Evolutionary conservation across 2,888 invertebrate genomes (phyloP), one percentile per base, ranked within the genome.

Genomic region (Elmis aenea): DNA sequence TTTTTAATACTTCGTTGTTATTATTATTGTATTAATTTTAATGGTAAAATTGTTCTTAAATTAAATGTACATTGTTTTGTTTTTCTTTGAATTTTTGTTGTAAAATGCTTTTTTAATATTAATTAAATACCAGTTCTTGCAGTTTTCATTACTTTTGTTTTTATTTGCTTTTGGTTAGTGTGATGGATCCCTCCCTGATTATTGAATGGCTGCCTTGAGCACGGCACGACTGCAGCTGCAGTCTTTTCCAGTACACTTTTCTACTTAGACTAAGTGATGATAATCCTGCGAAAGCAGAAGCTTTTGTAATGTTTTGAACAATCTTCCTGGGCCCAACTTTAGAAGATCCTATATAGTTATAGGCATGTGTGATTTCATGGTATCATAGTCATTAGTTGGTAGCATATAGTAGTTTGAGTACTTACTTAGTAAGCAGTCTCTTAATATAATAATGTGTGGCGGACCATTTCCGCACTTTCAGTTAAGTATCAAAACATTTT

Each of bases 61-160:
- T 78, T 78, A 77, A 66, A 77, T 79, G 78, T 79, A 79, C 77
- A 78, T 79, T 79, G 79, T 79, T 80, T 79, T 79, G 77, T 78
- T 79, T 79, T 77, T 75, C 74, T 75, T 78, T 77, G 76, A 76
- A 76, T 76, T 79, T 79, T 79, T 79, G 79, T 79, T 79, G 77
- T 77, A 79, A 74, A 38, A 77, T 78, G 77, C 78, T 79, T 79
- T 76, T 68, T 69, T 71, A 77, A 77, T n/a, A n/a, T 77, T 77
- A 70, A 79, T 79, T n/a, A n/a, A 79, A 79, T 79, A 79, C 76
- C 78, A 79, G 72, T 79, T 77, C 77, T 76, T 77, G 77, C 78
- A 77, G 78, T 79, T 77, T 67, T 63, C 74, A 73, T 65, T 75
- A 72, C 53, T 75, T 73, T 73, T 75, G 75, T 72, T 52, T 61